phyloP scores from a whole-genome alignment of 53 echinoderm and acorn worm genomes.

The Holothuria scabra region DNA sequence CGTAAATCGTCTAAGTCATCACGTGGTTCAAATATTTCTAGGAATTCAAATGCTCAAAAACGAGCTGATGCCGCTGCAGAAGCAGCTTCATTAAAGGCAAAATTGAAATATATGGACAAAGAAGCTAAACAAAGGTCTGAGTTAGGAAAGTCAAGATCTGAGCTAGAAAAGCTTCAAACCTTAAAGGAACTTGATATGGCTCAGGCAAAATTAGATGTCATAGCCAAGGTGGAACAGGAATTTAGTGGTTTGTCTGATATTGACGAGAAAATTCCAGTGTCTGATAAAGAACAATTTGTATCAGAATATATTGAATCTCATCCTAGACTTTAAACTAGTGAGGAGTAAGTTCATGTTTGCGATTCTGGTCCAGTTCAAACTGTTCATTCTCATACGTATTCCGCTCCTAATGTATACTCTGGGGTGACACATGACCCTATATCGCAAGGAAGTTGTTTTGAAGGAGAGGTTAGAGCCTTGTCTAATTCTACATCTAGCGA shows the following conservation, averaged over 20 bases:
- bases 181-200: slow-evolving; percentile 13
- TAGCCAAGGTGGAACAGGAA: slow-evolving; percentile 1
- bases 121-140: slow-evolving; percentile 25
- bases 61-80: slow-evolving; percentile 1
- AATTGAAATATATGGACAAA: slow-evolving; percentile 12
- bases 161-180: slow-evolving; percentile 16
- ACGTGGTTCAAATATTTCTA: background rate
- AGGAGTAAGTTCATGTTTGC: too few relatives aligned
- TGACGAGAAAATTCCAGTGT: background rate
- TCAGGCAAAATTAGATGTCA: slow-evolving; percentile 3
- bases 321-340: too few relatives aligned
- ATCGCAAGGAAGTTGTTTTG: background rate
- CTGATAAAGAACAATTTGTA: slow-evolving; percentile 2
- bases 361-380: too few relatives aligned
- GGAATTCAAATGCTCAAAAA: background rate
- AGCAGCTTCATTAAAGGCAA: slow-evolving; percentile 11
- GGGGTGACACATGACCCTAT: too few relatives aligned
- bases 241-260: background rate
- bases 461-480: slow-evolving; percentile 53
- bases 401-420: too few relatives aligned
- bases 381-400: too few relatives aligned
- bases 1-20: too few relatives aligned
- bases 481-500: slow-evolving; percentile 38
- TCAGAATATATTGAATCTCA: slow-evolving; percentile 17
- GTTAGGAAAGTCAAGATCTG: too few relatives aligned